These are phyloP conservation scores for Gymnocheta viridis DNA, from an alignment of 2,888 invertebrate genomes.

Conservation along the genomic window DNA sequence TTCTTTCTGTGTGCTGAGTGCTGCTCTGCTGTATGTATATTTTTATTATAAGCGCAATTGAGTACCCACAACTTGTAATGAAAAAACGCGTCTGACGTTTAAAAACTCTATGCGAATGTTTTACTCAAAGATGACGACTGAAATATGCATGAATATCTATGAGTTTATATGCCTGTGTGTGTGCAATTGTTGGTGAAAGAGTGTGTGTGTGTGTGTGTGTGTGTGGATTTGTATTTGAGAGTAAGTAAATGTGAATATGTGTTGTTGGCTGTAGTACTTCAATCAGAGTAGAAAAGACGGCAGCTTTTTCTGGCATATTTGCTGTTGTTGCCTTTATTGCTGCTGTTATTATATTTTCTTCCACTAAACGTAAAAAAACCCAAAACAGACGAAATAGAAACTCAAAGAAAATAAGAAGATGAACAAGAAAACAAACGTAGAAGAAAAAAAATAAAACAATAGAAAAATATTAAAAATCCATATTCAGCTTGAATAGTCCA, in stretches of 20 bases:
- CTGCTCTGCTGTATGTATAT: constrained; percentile 63
- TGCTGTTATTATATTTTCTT: constrained; percentile 15
- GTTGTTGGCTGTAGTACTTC: constrained; percentile 49
- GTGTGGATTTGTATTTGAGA: constrained; percentile 39
- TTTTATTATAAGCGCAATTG: constrained; percentile 69
- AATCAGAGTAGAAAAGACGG: constrained; percentile 62
- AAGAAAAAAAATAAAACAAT: constrained; percentile 5
- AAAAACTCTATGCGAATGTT: constrained; percentile 70
- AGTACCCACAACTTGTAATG: constrained; percentile 71
- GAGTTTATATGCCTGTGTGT: background rate
- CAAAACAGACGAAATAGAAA: constrained; percentile 29
- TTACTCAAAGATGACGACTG: constrained; percentile 69
- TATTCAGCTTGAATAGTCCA: constrained; percentile 31
- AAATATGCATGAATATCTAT: constrained; percentile 64
- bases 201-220: constrained; percentile 9
- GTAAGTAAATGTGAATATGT: constrained; percentile 3
- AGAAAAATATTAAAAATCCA: constrained; percentile 42
- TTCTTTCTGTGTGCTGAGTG: constrained; percentile 57
- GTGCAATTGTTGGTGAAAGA: background rate
- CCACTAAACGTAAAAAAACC: constrained; percentile 2
- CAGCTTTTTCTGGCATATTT: constrained; percentile 47
- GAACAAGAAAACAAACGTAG: background rate
- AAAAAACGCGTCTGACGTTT: constrained; percentile 71
- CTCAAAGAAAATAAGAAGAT: constrained; percentile 17
- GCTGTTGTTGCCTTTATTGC: constrained; percentile 4